A percentile compares a stretch with the other conserved stretches of the same genome.
These are phyloP conservation scores for Rhabdomys pumilio DNA, from an alignment of 2,797 vertebrate genomes.

Conservation along the genomic window DNA sequence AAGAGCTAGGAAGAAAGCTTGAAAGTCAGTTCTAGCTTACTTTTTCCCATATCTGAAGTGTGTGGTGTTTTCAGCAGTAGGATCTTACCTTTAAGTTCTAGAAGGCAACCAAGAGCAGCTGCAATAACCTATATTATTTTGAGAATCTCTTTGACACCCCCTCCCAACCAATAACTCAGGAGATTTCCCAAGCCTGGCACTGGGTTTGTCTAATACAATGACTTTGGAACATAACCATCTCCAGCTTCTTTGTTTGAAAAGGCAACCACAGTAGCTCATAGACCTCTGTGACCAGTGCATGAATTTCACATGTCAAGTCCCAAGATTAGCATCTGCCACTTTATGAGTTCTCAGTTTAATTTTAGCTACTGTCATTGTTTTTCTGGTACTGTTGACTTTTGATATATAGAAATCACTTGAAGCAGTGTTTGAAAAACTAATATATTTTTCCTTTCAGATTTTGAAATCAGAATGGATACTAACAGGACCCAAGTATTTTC, in stretches of 20 bases:
- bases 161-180: background rate
- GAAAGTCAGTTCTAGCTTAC: background rate
- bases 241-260: background rate
- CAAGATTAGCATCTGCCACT: background rate
- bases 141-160: background rate
- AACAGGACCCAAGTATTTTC: conserved; percentile 85
- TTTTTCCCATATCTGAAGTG: background rate
- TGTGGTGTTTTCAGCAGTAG: background rate
- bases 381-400: background rate
- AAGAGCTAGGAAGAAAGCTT: background rate
- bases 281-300: background rate
- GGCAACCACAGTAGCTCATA: background rate
- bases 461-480: conserved; percentile 89
- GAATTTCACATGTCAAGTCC: background rate
- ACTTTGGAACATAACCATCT: background rate
- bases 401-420: conserved; percentile 39
- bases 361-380: background rate
- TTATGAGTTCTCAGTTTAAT: background rate
- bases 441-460: conserved; percentile 88
- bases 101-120: background rate
- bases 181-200: background rate
- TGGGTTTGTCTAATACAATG: background rate
- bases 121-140: too few relatives aligned
- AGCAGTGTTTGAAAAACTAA: conserved; percentile 58
- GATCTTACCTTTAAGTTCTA: background rate